Evolutionary conservation across 2,113 vertebrate genomes (phyloP), one percentile per base, ranked within the genome.

Genomic region (Bubo bubo): DNA sequence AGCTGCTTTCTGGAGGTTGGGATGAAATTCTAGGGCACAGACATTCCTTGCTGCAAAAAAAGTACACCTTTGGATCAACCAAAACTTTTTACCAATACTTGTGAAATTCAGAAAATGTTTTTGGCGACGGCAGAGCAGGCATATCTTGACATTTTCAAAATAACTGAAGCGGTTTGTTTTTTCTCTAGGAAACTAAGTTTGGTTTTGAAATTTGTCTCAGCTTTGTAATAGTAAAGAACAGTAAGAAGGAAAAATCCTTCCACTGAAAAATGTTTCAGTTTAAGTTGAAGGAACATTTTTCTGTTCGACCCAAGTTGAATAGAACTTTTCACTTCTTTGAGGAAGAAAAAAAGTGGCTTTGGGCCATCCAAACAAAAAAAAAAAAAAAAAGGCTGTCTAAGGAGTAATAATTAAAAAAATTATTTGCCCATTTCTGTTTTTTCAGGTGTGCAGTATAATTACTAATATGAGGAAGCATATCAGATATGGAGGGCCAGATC

Each of bases 81-180:
- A 63, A 74, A 72, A 53, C 14, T 68, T 91, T 91, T 87, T 43
- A 89, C 86, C 27, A 87, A 37, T 70, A 58, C 23, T 55, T 86
- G 68, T 93, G 64, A 94, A 95, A 81, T 87, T 81, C 89, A 85
- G 24, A 66, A 72, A 81, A 73, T 93, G 83, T 52, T 80, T 94
- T 91, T 91, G 80, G 86, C 20, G 19, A 55, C 0, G 2, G 56
- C 64, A 64, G 49, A 87, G 71, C n/a, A 68, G 37, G 41, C 53
- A 34, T 85, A 82, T 79, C 84, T 35, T 56, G 62, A 88, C 41
- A 79, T 88, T 79, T 93, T 73, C 6, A 0, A 60, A 93, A 76
- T 90, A 89, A 86, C 56, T 86, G 64, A 91, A 73, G 30, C 4
- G 1, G 9, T 37, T 84, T 73, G 21, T 14, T 91, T 94, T 93